Evolutionary conservation across 2,113 vertebrate genomes (phyloP).

Genomic region (Callionymus lyra): DNA sequence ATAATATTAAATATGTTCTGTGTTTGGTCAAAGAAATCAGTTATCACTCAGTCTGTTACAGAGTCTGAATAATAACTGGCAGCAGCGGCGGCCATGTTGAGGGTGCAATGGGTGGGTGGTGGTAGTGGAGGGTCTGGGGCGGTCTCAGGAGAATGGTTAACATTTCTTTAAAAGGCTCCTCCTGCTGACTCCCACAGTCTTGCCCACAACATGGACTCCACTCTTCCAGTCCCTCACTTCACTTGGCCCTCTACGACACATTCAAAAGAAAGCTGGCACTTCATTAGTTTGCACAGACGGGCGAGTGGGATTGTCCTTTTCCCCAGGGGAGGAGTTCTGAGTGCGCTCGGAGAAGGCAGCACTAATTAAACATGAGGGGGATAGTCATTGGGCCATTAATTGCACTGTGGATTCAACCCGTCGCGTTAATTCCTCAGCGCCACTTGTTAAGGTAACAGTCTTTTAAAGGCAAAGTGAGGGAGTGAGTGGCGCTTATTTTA

Average conservation of each 20-base stretch:
- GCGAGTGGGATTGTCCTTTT: slow-evolving; percentile 57
- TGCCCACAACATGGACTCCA: slow-evolving; percentile 34
- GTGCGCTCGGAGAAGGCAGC: slow-evolving; percentile 47
- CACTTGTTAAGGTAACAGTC: slow-evolving; percentile 73
- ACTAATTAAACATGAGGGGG: slow-evolving; percentile 67
- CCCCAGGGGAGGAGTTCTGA: slow-evolving; percentile 33
- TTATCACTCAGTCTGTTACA: neutral
- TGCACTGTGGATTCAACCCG: slow-evolving; percentile 58
- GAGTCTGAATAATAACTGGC: slow-evolving; percentile 14
- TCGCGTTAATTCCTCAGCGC: slow-evolving; percentile 53
- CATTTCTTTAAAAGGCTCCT: slow-evolving; percentile 44
- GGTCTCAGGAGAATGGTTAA: slow-evolving; percentile 12
- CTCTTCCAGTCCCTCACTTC: slow-evolving; percentile 31
- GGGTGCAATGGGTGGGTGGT: neutral
- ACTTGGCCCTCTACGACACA: slow-evolving; percentile 18
- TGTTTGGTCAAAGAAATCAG: no score
- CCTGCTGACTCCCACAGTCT: slow-evolving; percentile 25
- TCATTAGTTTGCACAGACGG: slow-evolving; percentile 65
- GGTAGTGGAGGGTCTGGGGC: neutral
- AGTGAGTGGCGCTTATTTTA: slow-evolving; percentile 47
- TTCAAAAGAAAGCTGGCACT: slow-evolving; percentile 44
- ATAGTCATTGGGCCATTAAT: slow-evolving; percentile 52
- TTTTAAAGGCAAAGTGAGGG: slow-evolving; percentile 69
- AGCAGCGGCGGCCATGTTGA: slow-evolving; percentile 15
- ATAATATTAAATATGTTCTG: neutral